Base-by-base conservation (phyloP, 2,888 invertebrate species). In the Drosophila gaucha region DNA sequence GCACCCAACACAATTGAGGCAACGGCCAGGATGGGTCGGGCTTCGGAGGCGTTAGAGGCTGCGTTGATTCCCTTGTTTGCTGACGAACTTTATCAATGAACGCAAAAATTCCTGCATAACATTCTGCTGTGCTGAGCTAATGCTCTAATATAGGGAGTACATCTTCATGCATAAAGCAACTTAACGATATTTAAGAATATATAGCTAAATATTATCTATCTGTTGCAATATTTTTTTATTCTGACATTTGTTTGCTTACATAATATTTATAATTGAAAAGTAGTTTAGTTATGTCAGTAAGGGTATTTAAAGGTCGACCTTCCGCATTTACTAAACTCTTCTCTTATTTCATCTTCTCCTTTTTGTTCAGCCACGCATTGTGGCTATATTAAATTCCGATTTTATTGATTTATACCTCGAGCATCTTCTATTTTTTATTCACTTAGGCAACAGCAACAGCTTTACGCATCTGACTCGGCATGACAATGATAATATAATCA, bases 301-400 rank as follows among this genome's bases (percentile, higher is more conserved):
- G 60, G 1, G 68, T 35, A 68, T 50, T 44, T 9, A 12, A 1
- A 20, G 8, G 0, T 55, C 44, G 33, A 8, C 9, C 6, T 33
- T 10, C 5, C 5, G 12, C 4, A 9, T 12, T 6, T 20, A n/a
- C 4, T 14, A 10, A 35, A 14, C 20, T 6, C 9, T 56, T 52
- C 24, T 20, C 8, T 28, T 41, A 26, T 59, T 24, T 28, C 20
- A 28, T 43, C 28, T 12, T 51, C 39, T 44, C 20, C 24, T 47
- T 57, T 66, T 26, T 50, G 33, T n/a, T 41, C 38, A 31, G 38
- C 43, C 74, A 64, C 63, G 60, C 59, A 43, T 67, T 82, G 79
- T 59, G 75, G 79, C 67, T 67, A 67, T 85, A 87, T 87, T 87
- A 83, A 87, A 83, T 83, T 83, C 82, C 86, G 60, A 68, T 75